phyloP scores from a whole-genome alignment of 2,797 vertebrate genomes.

The Coregonus sp. region DNA sequence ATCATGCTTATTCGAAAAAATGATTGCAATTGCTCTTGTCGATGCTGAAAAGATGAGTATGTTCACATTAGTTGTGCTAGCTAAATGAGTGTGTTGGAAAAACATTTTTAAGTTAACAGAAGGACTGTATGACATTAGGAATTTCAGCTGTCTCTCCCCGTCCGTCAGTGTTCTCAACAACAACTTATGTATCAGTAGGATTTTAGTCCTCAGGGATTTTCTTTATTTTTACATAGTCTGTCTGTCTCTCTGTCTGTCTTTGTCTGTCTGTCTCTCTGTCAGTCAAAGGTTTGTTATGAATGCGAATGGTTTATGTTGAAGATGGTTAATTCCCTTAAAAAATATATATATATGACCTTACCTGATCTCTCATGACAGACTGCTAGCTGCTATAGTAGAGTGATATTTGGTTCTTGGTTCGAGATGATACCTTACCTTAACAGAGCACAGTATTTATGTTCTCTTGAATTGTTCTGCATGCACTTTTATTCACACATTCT shows the following conservation, averaged over 20 bases:
- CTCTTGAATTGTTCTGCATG: conserved; percentile 49
- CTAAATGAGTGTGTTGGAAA: conserved; percentile 31
- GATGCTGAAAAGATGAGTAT: conserved; percentile 42
- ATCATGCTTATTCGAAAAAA: conserved; percentile 33
- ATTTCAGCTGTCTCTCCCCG: background rate
- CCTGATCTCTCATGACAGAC: background rate
- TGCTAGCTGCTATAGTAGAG: conserved; percentile 17
- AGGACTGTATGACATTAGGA: conserved; percentile 50
- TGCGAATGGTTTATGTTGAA: conserved; percentile 21
- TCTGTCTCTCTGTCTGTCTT: background rate
- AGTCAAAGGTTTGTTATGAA: conserved; percentile 30
- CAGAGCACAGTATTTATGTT: conserved; percentile 20
- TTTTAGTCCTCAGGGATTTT: conserved; percentile 75
- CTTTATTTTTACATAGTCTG: conserved; percentile 41
- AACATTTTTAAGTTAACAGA: conserved; percentile 35
- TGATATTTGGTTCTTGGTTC: conserved; percentile 4
- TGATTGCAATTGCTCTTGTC: conserved; percentile 37
- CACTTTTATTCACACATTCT: conserved; percentile 61
- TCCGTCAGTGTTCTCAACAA: conserved; percentile 34
- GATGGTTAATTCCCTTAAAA: background rate
- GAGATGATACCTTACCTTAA: background rate
- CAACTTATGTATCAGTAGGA: conserved; percentile 52
- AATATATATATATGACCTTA: background rate
- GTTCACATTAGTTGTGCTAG: conserved; percentile 43
- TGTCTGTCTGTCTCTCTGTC: background rate